Percentiles rank a stretch among this genome's conserved stretches.
Evolutionary conservation across 2,797 vertebrate genomes (phyloP).

Genomic region (Phataginus tricuspis): DNA sequence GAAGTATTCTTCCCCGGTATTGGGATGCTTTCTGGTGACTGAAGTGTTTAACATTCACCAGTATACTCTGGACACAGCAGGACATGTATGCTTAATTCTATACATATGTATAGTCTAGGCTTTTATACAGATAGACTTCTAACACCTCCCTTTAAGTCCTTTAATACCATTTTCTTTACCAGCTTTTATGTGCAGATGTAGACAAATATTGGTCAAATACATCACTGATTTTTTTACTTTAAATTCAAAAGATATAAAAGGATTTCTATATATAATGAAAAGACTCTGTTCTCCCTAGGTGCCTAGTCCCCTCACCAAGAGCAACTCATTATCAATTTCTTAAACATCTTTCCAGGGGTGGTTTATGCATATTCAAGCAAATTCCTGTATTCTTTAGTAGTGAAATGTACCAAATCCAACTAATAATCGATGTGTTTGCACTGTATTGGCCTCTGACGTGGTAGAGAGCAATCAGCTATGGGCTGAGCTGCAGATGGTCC

Average conservation of each 20-base stretch:
- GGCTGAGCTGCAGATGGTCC: not conserved
- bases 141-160: not conserved
- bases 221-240: slow-evolving; percentile 23
- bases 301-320: not conserved
- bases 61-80: not conserved
- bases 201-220: slow-evolving; percentile 1
- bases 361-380: not conserved
- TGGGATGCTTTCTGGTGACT: not conserved
- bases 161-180: not conserved
- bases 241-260: not conserved
- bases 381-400: not conserved
- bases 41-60: not conserved
- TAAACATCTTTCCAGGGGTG: not conserved
- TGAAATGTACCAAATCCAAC: not conserved
- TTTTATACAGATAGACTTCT: not conserved
- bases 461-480: not conserved
- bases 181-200: not conserved
- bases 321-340: not conserved
- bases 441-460: not conserved
- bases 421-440: not conserved
- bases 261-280: not conserved
- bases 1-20: not conserved
- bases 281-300: not conserved
- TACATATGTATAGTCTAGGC: not conserved
- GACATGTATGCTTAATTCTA: not conserved